Evolutionary conservation across 92 coral and sea anemone species (phyloP).

Genomic region (Phymanthus crucifer): DNA sequence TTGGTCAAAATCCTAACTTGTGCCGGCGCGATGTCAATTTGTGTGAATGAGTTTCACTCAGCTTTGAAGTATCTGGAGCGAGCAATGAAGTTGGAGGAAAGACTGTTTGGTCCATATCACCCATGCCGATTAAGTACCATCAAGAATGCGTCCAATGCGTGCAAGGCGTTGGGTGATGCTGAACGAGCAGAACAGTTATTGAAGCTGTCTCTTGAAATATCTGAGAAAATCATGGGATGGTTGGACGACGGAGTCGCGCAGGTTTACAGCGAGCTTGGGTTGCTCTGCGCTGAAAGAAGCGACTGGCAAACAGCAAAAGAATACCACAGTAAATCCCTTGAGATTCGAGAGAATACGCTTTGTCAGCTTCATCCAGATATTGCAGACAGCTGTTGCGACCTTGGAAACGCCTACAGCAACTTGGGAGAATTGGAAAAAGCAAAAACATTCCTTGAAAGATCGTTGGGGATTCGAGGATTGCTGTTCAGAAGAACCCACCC

Average conservation of each 20-base stretch:
- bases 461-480: conserved; percentile 34
- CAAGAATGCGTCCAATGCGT: conserved; percentile 31
- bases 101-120: conserved; percentile 22
- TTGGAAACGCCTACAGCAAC: conserved; percentile 20
- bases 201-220: conserved; percentile 25
- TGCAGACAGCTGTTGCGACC: conserved; percentile 33
- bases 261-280: conserved; percentile 29
- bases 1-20: conserved; percentile 27
- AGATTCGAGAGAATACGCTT: conserved; percentile 16
- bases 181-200: conserved; percentile 14
- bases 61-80: conserved; percentile 16
- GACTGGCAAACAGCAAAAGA: conserved; percentile 31
- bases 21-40: conserved; percentile 32
- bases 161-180: conserved; percentile 19
- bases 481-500: conserved; percentile 23
- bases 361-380: conserved; percentile 30
- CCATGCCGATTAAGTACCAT: conserved; percentile 19
- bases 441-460: conserved; percentile 24
- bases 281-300: conserved; percentile 5
- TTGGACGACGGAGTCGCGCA: conserved; percentile 22
- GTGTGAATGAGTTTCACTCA: conserved; percentile 13
- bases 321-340: neutral
- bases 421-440: conserved; percentile 24
- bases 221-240: conserved; percentile 2
- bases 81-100: conserved; percentile 33